phyloP scores from a whole-genome alignment of 2,888 invertebrate genomes.

The Ecliptopera silaceata region DNA sequence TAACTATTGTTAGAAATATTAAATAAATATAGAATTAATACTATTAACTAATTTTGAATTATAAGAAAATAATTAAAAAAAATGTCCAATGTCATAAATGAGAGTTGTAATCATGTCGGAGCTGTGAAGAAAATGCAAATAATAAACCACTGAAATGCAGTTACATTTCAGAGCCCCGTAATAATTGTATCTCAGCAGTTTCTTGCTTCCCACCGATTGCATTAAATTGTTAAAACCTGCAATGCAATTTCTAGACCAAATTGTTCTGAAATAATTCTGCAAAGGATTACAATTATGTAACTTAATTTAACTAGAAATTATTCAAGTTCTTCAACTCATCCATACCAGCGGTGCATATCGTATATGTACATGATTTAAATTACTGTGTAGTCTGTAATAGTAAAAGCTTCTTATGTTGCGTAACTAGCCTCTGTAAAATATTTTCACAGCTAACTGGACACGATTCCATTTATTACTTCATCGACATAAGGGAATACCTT shows the following conservation, averaged over 20 bases:
- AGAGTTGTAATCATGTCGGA: not conserved
- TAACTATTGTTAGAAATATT: no score
- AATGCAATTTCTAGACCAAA: conserved; percentile 46
- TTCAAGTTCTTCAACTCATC: conserved; percentile 72
- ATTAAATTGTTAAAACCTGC: conserved; percentile 43
- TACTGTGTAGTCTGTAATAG: conserved; percentile 51
- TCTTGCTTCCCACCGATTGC: conserved; percentile 39
- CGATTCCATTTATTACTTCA: conserved; percentile 39
- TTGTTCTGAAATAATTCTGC: not conserved
- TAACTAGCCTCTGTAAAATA: conserved; percentile 21
- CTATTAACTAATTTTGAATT: no score
- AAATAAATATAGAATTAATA: no score
- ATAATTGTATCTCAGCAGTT: conserved; percentile 48
- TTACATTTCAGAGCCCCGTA: conserved; percentile 43
- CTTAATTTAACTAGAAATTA: conserved; percentile 48
- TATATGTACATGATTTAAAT: conserved; percentile 56
- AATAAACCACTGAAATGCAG: conserved; percentile 23
- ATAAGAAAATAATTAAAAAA: no score
- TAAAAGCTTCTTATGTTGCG: conserved; percentile 32
- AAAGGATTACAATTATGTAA: not conserved
- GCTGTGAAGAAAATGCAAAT: conserved; percentile 18
- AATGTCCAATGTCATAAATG: not conserved
- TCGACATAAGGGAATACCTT: conserved; percentile 44
- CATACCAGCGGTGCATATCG: conserved; percentile 83
- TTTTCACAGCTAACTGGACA: conserved; percentile 21